These are phyloP conservation scores for Oscheius sp. DNA, from an alignment of 2,888 invertebrate species.

Conservation along the genomic window DNA sequence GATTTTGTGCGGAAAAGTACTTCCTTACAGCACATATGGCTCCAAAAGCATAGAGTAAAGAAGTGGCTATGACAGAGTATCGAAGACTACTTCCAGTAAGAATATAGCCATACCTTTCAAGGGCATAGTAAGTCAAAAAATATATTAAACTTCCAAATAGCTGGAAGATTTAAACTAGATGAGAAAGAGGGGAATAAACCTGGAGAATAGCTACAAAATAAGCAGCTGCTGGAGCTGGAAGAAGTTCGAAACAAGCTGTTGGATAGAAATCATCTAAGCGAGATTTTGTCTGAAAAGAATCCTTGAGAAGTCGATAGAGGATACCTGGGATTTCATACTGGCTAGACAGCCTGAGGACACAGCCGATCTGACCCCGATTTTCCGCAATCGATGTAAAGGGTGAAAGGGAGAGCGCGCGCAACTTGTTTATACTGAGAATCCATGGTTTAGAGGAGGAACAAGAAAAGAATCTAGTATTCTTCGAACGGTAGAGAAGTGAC, in stretches of 20 bases:
- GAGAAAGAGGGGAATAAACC: background rate
- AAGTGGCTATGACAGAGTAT: conserved; percentile 4
- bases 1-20: background rate
- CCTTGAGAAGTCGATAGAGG: background rate
- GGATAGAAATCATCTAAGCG: conserved; percentile 25
- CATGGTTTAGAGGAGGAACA: background rate
- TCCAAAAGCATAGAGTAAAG: conserved; percentile 5
- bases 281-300: conserved; percentile 4
- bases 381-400: conserved; percentile 9
- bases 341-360: background rate
- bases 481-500: background rate
- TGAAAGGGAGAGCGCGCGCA: conserved; percentile 11
- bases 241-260: conserved; percentile 30
- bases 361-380: conserved; percentile 4
- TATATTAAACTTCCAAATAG: conserved; percentile 21
- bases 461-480: background rate
- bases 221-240: conserved; percentile 17
- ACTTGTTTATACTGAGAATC: background rate
- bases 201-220: conserved; percentile 26
- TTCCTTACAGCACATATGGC: conserved; percentile 1
- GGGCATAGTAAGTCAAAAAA: conserved; percentile 5
- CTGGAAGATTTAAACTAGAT: background rate
- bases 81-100: conserved; percentile 14
- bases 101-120: conserved; percentile 8
- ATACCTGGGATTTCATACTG: conserved; percentile 22